Evolutionary conservation across 2,113 vertebrate species (phyloP).

Genomic region (Oncorhynchus clarkii): DNA sequence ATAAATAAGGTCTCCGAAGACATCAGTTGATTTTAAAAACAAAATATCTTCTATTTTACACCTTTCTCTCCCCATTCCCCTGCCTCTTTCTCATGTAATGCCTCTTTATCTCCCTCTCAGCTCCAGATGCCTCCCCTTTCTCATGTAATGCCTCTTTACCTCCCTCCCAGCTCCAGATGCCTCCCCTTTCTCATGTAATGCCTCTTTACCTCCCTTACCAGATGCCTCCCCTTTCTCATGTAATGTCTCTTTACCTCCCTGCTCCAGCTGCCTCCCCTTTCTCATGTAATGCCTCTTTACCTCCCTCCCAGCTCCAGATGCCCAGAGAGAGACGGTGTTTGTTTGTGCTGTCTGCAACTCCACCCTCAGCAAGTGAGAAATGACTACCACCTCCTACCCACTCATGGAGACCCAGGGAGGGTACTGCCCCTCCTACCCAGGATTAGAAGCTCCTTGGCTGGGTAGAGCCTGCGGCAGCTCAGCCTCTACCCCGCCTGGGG

Average conservation of each 20-base stretch:
- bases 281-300: not conserved
- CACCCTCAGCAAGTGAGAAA: conserved; percentile 76
- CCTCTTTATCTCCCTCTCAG: conserved; percentile 58
- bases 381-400: not conserved
- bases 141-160: not conserved
- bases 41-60: no score
- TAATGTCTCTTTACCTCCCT: no score
- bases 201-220: conserved; percentile 52
- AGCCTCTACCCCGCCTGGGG: not conserved
- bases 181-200: not conserved
- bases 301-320: conserved; percentile 85
- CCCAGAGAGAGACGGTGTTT: conserved; percentile 95
- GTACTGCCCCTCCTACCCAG: not conserved
- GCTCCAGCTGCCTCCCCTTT: not conserved
- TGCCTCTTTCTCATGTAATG: not conserved
- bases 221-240: conserved; percentile 70
- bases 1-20: no score
- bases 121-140: conserved; percentile 80
- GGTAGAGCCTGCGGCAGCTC: not conserved
- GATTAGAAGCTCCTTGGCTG: not conserved
- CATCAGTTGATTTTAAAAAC: no score
- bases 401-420: not conserved
- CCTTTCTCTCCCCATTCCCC: not conserved
- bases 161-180: conserved; percentile 87
- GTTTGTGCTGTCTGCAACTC: conserved; percentile 89